phyloP scores from a whole-genome alignment of 1,140 invertebrate species.

The Leptopilina boulardi region DNA sequence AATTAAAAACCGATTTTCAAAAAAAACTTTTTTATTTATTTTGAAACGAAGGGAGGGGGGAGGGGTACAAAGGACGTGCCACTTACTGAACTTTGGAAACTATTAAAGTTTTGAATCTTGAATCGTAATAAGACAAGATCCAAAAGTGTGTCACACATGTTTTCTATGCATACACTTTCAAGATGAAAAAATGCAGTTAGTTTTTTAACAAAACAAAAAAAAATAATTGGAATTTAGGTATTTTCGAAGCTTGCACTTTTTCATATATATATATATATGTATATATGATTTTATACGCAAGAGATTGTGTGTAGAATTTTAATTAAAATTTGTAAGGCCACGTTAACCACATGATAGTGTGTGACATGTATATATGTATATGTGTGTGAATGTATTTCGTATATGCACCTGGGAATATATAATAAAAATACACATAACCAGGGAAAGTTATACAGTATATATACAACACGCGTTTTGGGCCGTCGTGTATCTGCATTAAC shows the following conservation, averaged over 20 bases:
- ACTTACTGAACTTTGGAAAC: no score
- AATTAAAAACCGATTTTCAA: no score
- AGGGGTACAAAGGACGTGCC: no score
- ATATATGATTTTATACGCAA: neutral
- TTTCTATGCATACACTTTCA: no score
- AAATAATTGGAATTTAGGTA: conserved; percentile 8
- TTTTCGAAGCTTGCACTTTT: conserved; percentile 14
- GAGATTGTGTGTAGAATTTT: conserved; percentile 29
- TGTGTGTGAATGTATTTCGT: neutral
- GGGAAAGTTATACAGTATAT: conserved; percentile 12
- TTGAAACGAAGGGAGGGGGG: no score
- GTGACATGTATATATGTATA: neutral
- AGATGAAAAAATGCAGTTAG: neutral
- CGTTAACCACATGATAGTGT: conserved; percentile 12
- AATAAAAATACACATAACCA: neutral
- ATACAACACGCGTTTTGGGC: conserved; percentile 6
- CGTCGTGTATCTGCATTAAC: conserved; percentile 23
- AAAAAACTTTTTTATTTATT: no score
- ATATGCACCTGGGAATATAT: conserved; percentile 29
- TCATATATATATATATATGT: no score
- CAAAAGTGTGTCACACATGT: no score
- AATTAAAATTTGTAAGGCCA: conserved; percentile 30
- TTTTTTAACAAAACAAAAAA: neutral
- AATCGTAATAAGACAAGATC: no score
- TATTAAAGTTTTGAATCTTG: no score